A percentile compares a stretch with the other conserved stretches of the same genome.
Evolutionary conservation across 2,888 invertebrate genomes (phyloP).

Genomic region (Ophion ventricosus): DNA sequence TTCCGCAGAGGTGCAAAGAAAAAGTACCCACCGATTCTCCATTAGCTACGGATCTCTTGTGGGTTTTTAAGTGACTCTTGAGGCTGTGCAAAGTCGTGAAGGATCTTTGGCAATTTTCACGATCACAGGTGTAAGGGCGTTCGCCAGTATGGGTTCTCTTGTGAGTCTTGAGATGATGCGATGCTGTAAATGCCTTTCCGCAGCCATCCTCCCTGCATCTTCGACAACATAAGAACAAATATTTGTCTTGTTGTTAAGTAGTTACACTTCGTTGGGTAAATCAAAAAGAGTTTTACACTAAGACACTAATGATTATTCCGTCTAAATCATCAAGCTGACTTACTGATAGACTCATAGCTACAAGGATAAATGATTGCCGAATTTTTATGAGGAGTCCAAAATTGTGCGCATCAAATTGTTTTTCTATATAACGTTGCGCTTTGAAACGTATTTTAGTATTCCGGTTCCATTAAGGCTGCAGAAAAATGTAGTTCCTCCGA

Average conservation of each 20-base stretch:
- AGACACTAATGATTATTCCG: too few species aligned
- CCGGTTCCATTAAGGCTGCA: too few species aligned
- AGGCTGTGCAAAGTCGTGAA: conserved; percentile 94
- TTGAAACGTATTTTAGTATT: too few species aligned
- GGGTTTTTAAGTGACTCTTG: conserved; percentile 91
- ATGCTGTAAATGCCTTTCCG: conserved; percentile 96
- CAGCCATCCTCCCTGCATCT: conserved; percentile 93
- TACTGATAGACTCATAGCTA: too few species aligned
- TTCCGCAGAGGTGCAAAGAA: not conserved
- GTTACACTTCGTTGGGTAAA: too few species aligned
- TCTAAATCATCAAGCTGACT: too few species aligned
- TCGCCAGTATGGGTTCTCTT: conserved; percentile 92
- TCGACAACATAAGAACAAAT: conserved; percentile 49
- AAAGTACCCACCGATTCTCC: conserved; percentile 73
- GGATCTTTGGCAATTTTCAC: conserved; percentile 88
- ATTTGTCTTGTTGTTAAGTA: not conserved
- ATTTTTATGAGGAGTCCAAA: too few species aligned
- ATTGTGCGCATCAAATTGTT: too few species aligned
- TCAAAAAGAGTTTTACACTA: too few species aligned
- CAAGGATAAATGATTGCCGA: too few species aligned
- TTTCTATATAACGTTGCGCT: too few species aligned
- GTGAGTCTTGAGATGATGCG: conserved; percentile 97
- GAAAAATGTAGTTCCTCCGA: too few species aligned
- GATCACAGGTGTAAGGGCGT: conserved; percentile 90
- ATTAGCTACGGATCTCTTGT: conserved; percentile 84